Conservation (phyloP, 2,888 invertebrate species). For the Pyrgus malvae region DNA sequence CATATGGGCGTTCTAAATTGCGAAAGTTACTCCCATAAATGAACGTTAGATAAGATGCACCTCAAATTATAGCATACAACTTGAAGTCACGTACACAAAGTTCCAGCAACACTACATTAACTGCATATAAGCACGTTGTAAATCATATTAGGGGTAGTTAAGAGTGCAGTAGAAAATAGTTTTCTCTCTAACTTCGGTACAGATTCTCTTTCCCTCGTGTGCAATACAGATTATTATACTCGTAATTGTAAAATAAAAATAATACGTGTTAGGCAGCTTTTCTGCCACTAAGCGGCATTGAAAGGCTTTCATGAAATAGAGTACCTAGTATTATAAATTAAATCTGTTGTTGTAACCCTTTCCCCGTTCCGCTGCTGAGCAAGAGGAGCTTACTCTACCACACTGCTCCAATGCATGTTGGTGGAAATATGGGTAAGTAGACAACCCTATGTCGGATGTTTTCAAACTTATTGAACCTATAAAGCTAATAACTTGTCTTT, state of each 20-base stretch:
- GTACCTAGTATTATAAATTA: too few relatives aligned
- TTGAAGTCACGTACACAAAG: constrained; percentile 26
- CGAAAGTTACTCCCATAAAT: constrained; percentile 27
- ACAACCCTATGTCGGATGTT: too few relatives aligned
- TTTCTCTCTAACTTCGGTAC: constrained; percentile 11
- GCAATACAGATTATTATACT: neutral
- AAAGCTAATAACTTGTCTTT: too few relatives aligned
- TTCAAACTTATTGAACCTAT: too few relatives aligned
- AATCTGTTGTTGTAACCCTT: too few relatives aligned
- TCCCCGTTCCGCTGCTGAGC: too few relatives aligned
- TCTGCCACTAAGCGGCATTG: too few relatives aligned
- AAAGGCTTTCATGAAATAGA: too few relatives aligned
- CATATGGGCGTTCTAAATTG: constrained; percentile 20
- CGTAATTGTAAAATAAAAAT: neutral
- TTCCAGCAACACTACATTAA: constrained; percentile 26
- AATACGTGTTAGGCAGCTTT: too few relatives aligned
- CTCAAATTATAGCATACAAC: constrained; percentile 27
- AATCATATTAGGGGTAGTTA: constrained; percentile 27
- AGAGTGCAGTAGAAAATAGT: constrained; percentile 16
- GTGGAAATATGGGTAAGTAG: too few relatives aligned
- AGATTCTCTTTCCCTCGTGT: constrained; percentile 11
- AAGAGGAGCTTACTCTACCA: too few relatives aligned
- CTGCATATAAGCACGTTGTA: constrained; percentile 28
- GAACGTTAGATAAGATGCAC: constrained; percentile 26
- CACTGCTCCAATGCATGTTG: too few relatives aligned